Conservation (phyloP, 2,888 invertebrate species). For the Itoplectis maculator region DNA sequence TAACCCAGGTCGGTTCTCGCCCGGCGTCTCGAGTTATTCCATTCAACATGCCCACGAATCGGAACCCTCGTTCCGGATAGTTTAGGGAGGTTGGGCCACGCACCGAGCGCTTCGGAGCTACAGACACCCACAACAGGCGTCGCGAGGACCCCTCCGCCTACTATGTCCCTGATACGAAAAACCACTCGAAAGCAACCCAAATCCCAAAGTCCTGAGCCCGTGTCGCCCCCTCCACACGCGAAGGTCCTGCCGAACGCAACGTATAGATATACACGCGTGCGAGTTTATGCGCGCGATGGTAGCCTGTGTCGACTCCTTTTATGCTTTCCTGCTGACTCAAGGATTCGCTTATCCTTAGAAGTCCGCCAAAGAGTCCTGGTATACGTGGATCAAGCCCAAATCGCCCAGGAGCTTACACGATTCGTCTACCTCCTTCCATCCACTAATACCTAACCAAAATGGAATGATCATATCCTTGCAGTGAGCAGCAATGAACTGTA, state of each 20-base stretch:
- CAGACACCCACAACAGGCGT: not conserved
- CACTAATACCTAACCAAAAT: slow-evolving; percentile 6
- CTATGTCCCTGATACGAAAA: slow-evolving; percentile 77
- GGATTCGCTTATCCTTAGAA: slow-evolving; percentile 82
- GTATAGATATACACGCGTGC: slow-evolving; percentile 1
- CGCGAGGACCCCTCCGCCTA: slow-evolving; percentile 34
- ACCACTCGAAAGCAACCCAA: slow-evolving; percentile 77
- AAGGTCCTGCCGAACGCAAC: slow-evolving; percentile 62
- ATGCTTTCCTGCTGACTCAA: slow-evolving; percentile 82
- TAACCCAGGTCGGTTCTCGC: slow-evolving; percentile 35
- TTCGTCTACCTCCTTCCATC: not conserved
- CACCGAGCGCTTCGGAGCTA: slow-evolving; percentile 50
- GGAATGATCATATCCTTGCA: slow-evolving; percentile 17
- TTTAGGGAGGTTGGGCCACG: slow-evolving; percentile 22
- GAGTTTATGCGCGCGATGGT: slow-evolving; percentile 44
- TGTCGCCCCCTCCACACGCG: slow-evolving; percentile 35
- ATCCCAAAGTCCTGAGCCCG: slow-evolving; percentile 66
- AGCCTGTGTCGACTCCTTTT: slow-evolving; percentile 72
- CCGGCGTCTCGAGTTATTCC: slow-evolving; percentile 1
- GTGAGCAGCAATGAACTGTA: slow-evolving; percentile 66
- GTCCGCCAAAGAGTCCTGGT: slow-evolving; percentile 69
- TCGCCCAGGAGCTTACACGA: slow-evolving; percentile 26
- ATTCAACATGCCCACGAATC: slow-evolving; percentile 16
- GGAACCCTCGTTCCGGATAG: slow-evolving; percentile 19
- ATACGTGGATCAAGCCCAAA: slow-evolving; percentile 34